Conservation (phyloP, 1,140 invertebrate species). For the Xylocopa sonorina region DNA sequence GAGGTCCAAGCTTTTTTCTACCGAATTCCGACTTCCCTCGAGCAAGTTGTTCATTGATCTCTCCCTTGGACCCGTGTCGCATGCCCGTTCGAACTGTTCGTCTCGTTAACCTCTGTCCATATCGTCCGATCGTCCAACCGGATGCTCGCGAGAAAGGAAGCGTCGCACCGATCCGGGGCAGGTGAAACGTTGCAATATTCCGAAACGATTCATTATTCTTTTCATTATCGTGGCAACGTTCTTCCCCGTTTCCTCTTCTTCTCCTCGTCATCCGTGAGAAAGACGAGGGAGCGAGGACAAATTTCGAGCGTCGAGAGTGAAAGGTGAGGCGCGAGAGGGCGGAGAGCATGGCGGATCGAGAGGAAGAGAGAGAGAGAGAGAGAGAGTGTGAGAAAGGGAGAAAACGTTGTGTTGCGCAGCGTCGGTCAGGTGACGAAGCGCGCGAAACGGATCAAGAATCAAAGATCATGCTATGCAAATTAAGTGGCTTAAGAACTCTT, state of each 20-base stretch:
- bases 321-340: constrained; percentile 33
- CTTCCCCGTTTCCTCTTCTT: constrained; percentile 28
- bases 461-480: constrained; percentile 40
- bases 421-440: constrained; percentile 15
- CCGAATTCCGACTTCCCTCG: constrained; percentile 51
- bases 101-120: not conserved
- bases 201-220: constrained; percentile 52
- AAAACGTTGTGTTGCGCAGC: not conserved
- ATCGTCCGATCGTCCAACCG: not conserved
- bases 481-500: constrained; percentile 56
- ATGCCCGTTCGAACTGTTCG: no score
- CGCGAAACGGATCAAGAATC: constrained; percentile 34
- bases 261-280: constrained; percentile 27
- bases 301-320: constrained; percentile 59
- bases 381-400: not conserved
- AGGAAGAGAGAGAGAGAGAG: constrained; percentile 15
- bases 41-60: constrained; percentile 58
- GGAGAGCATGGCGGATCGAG: not conserved
- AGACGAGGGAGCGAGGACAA: constrained; percentile 51
- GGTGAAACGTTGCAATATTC: constrained; percentile 78
- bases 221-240: constrained; percentile 53
- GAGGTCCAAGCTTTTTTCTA: constrained; percentile 50
- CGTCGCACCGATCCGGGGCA: constrained; percentile 58
- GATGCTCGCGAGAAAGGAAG: constrained; percentile 25
- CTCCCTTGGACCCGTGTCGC: constrained; percentile 29